Conservation (phyloP, 2,888 invertebrate species). For the Mimas tiliae region DNA sequence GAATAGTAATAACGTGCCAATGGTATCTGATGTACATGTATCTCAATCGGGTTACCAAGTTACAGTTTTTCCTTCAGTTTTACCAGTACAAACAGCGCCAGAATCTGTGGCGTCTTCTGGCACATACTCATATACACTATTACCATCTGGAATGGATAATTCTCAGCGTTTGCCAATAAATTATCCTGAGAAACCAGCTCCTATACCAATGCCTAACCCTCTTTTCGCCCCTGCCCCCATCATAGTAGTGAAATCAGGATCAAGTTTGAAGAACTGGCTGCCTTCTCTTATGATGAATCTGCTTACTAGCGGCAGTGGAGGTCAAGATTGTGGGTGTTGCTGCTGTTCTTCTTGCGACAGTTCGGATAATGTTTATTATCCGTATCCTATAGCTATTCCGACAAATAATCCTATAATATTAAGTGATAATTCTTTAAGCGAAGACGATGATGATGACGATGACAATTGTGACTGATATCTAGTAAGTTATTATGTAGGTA, state of each 20-base stretch:
- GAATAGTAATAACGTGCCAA: neutral
- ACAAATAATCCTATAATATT: constrained; percentile 49
- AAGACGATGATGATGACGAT: neutral
- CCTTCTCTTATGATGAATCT: constrained; percentile 57
- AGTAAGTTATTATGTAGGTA: neutral
- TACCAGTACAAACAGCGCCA: constrained; percentile 12
- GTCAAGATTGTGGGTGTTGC: constrained; percentile 37
- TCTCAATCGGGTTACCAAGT: constrained; percentile 19
- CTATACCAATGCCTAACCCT: constrained; percentile 39
- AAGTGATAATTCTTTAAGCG: neutral
- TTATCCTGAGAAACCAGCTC: constrained; percentile 50
- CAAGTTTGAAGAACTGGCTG: constrained; percentile 49
- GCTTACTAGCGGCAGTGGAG: constrained; percentile 45
- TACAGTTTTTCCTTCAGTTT: constrained; percentile 23
- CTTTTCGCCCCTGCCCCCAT: constrained; percentile 42
- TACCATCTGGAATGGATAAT: neutral
- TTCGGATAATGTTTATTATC: constrained; percentile 46
- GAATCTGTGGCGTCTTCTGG: constrained; percentile 10
- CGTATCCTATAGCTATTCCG: constrained; percentile 60
- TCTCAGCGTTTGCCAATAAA: constrained; percentile 47
- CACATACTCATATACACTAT: constrained; percentile 6
- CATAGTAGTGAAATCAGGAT: constrained; percentile 50
- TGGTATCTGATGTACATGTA: neutral
- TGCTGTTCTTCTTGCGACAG: constrained; percentile 39
- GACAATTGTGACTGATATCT: constrained; percentile 1